Evolutionary conservation across 2,113 vertebrate genomes (phyloP), one percentile per base, ranked within the genome.

Genomic region (Peromyscus polionotus): DNA sequence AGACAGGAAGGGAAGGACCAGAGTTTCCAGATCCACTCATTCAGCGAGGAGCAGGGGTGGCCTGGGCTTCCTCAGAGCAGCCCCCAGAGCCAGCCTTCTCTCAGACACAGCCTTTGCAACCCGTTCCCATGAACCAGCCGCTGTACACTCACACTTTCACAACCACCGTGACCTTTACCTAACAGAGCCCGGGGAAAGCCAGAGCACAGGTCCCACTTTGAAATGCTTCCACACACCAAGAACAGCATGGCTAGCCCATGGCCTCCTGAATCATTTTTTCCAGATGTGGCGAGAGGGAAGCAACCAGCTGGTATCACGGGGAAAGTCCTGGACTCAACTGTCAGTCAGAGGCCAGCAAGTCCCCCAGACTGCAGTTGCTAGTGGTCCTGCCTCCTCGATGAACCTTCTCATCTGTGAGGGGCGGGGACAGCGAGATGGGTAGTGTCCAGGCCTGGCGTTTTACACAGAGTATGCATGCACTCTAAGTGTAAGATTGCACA

Each of bases 231-330:
- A 13, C 86, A 61, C 54, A 16, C 4, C 4, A 26, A 84, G 89
- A 19, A 36, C 81, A 75, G 79, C 75, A 97, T 22, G 63, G 81
- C 39, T 28, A 57, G 87, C 42, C 81, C 61, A 13, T 63, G 91
- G 84, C 61, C 75, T 42, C 92, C 86, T 93, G 90, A 97, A 79
- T 97, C 97, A 96, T 65, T 95, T 68, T 96, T 94, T 95, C 95
- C 93, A 95, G 85, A 95, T 86, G 76, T 39, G 76, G 90, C 17
- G 36, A 94, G 61, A 14, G 8, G 81, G 84, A 12, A 51, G 87
- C 51, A 89, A 72, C 63, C 95, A 75, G 75, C 59, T 76, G 51
- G 59, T 75, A 22, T 91, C 45, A 13, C 10, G 57, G 95, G 92
- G 89, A 93, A 92, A 93, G 73, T 54, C 77, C 88, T 95, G 81